Conservation (phyloP, 2,113 vertebrate genomes). For the Callionymus lyra region DNA sequence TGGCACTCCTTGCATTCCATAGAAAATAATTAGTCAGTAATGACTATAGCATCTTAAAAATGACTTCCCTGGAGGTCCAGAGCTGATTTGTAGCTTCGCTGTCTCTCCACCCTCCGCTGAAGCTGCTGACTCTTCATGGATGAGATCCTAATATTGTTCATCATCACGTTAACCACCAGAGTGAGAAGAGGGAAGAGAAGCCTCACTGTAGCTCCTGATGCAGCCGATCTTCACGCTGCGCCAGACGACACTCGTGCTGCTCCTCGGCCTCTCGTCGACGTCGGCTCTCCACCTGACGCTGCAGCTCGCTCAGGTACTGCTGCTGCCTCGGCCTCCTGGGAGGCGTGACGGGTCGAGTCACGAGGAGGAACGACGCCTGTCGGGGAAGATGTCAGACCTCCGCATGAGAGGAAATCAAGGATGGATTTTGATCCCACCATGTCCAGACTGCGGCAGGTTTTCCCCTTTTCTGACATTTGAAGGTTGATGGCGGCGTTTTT, state of each 20-base stretch:
- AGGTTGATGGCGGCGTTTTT: slow-evolving; percentile 67
- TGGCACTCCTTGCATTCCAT: too few species aligned
- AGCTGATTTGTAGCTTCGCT: slow-evolving; percentile 57
- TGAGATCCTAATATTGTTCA: slow-evolving; percentile 53
- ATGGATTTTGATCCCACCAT: slow-evolving; percentile 48
- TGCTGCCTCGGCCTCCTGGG: slow-evolving; percentile 53
- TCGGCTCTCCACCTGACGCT: slow-evolving; percentile 52
- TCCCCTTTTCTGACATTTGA: slow-evolving; percentile 55
- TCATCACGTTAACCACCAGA: background rate
- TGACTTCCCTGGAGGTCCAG: slow-evolving; percentile 64
- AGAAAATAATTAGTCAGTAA: too few species aligned
- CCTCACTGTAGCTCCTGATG: slow-evolving; percentile 73
- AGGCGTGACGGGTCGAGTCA: slow-evolving; percentile 61
- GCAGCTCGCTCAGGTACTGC: slow-evolving; percentile 58
- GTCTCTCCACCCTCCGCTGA: slow-evolving; percentile 59
- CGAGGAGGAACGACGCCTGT: slow-evolving; percentile 72
- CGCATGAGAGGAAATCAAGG: too few species aligned
- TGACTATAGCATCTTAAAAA: too few species aligned
- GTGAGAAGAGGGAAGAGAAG: background rate
- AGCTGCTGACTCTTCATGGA: slow-evolving; percentile 59
- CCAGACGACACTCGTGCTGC: slow-evolving; percentile 49
- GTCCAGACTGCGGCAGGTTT: slow-evolving; percentile 31
- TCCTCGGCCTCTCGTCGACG: slow-evolving; percentile 40
- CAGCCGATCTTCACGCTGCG: slow-evolving; percentile 62
- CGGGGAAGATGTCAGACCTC: background rate